These are phyloP conservation scores for Coleophora flavipennella DNA, from an alignment of 2,888 invertebrate genomes.

Conservation along the genomic window DNA sequence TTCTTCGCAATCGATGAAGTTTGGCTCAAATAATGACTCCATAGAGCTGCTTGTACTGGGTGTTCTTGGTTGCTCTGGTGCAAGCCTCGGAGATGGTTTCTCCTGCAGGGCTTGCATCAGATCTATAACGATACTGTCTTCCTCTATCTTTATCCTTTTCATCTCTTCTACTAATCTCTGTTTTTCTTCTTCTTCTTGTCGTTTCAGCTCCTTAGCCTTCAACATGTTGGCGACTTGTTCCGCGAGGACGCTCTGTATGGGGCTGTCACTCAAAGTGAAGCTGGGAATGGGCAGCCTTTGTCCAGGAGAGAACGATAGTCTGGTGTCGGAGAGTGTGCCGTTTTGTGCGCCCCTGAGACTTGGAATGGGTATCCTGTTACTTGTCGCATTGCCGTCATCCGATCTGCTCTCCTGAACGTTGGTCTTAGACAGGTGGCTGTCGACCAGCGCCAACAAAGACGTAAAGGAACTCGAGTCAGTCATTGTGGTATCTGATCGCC, in stretches of 20 bases:
- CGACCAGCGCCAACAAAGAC: conserved; percentile 48
- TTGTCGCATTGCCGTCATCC: conserved; percentile 19
- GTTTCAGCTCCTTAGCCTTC: conserved; percentile 43
- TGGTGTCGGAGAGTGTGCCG: conserved; percentile 31
- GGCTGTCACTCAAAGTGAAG: conserved; percentile 28
- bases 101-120: conserved; percentile 39
- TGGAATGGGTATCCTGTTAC: conserved; percentile 21
- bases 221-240: conserved; percentile 55
- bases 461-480: conserved; percentile 45
- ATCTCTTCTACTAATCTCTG: conserved; percentile 31
- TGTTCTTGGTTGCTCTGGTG: conserved; percentile 11
- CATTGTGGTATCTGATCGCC: conserved; percentile 25
- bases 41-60: conserved; percentile 37
- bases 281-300: conserved; percentile 37
- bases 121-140: conserved; percentile 42
- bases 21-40: conserved; percentile 36
- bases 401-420: conserved; percentile 29
- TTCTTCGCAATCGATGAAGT: conserved; percentile 23
- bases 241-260: conserved; percentile 37
- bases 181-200: conserved; percentile 33
- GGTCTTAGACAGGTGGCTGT: conserved; percentile 52
- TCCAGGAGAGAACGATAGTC: conserved; percentile 23
- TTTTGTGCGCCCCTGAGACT: conserved; percentile 13
- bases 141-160: conserved; percentile 25
- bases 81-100: conserved; percentile 15